Base-by-base conservation (phyloP, 2,113 vertebrate species). In the Phylloscopus whistleri region DNA sequence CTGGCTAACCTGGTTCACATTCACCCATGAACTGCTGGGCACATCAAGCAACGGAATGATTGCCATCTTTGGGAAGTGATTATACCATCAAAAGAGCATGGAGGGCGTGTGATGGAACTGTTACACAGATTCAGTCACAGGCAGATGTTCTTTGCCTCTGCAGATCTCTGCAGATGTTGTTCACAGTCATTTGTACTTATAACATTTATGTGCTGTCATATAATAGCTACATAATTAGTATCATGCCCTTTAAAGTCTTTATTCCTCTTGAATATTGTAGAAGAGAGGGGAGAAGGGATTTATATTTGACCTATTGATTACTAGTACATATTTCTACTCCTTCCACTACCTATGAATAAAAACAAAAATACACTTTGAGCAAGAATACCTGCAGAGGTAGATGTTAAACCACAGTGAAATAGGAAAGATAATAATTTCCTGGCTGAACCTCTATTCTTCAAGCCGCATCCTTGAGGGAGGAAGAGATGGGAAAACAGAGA, bases 61-160 rank as follows among this genome's bases (percentile, higher is more conserved):
- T 3, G 2, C 13, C 46, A 43, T 28, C 39, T 43, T 70, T 59
- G 64, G 13, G 33, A 44, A 48, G 16, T 41, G 46, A 62, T 75
- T 53, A 56, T 35, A 62, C 11, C 33, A 66, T 17, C 46, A 67
- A 24, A 64, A 28, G 28, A 16, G 27, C 48, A 70, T 3, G 4
- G 55, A 87, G 51, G 10, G 16, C 0, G 0, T 43, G 22, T 2
- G 11, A 63, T 12, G 8, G n/a, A 78, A 13, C 20, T 78, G 17
- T 62, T 2, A 0, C 59, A 72, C 28, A 43, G 23, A 84, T 75
- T 66, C 2, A 1, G 43, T 66, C 46, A 62, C 53, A 83, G 14
- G 33, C 16, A 86, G 39, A 60, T 1, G 1, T 12, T 46, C n/a
- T 26, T 64, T 69, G 28, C 15, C 46, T 48, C 46, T 48, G 46